These are phyloP conservation scores for Lacerta agilis DNA, from an alignment of 2,797 vertebrate genomes.

Conservation along the genomic window DNA sequence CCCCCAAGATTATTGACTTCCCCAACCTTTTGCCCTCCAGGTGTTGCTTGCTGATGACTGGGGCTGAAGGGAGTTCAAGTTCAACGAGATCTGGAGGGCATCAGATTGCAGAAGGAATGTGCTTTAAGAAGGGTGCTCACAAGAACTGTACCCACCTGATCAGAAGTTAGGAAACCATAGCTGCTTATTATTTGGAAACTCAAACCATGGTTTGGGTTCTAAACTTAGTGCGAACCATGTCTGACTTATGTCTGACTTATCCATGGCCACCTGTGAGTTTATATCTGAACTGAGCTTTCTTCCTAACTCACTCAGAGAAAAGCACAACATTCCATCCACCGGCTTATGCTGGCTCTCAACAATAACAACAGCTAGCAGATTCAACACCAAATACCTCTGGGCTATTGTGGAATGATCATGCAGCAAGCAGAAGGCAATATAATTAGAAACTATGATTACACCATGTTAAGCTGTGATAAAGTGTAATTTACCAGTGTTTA, in stretches of 20 bases:
- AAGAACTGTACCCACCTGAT: constrained; percentile 46
- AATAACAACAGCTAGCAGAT: constrained; percentile 61
- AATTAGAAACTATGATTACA: constrained; percentile 50
- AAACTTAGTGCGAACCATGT: neutral
- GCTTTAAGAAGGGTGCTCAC: constrained; percentile 34
- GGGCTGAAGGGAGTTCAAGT: too few species aligned
- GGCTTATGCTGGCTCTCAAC: neutral
- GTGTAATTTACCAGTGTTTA: constrained; percentile 38
- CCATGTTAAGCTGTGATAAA: constrained; percentile 48
- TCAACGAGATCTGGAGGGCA: too few species aligned
- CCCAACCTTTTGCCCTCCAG: too few species aligned
- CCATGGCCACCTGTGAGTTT: too few species aligned
- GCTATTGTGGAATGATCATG: constrained; percentile 42
- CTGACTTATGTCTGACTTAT: too few species aligned
- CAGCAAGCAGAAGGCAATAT: constrained; percentile 46
- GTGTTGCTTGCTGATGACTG: too few species aligned
- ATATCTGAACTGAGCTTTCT: neutral
- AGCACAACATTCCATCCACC: neutral
- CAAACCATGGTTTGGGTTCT: neutral
- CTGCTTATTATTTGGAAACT: neutral
- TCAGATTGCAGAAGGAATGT: too few species aligned
- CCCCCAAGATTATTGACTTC: too few species aligned
- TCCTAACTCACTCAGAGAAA: neutral
- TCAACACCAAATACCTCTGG: constrained; percentile 64
- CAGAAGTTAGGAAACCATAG: neutral